Evolutionary conservation across 2,888 invertebrate genomes (phyloP).

Genomic region (Platypus cylindrus): DNA sequence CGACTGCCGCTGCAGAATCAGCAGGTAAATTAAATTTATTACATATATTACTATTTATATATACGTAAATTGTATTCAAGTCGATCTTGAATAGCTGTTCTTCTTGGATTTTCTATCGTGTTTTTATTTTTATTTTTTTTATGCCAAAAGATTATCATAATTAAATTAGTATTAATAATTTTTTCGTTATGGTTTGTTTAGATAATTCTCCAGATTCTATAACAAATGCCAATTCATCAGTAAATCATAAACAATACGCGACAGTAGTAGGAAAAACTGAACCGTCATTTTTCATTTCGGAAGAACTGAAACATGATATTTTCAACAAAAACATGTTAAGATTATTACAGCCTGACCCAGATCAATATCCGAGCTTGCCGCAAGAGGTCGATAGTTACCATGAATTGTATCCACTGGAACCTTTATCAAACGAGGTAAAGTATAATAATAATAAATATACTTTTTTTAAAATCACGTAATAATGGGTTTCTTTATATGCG

Average conservation of each 20-base stretch:
- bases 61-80: too few species aligned
- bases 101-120: too few species aligned
- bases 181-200: neutral
- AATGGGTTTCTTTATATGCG: too few species aligned
- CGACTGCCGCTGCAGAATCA: slow-evolving; percentile 9
- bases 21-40: neutral
- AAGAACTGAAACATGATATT: slow-evolving; percentile 69
- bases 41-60: neutral
- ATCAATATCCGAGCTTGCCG: slow-evolving; percentile 52
- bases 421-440: slow-evolving; percentile 35
- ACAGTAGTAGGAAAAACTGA: slow-evolving; percentile 38
- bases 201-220: slow-evolving; percentile 13
- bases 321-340: slow-evolving; percentile 59
- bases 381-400: slow-evolving; percentile 83
- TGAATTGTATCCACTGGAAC: slow-evolving; percentile 75
- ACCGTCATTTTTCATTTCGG: slow-evolving; percentile 66
- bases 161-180: neutral
- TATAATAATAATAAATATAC: slow-evolving; percentile 1
- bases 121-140: neutral
- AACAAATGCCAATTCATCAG: slow-evolving; percentile 18
- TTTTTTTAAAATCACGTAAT: too few species aligned
- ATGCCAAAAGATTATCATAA: neutral
- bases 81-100: too few species aligned
- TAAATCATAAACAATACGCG: slow-evolving; percentile 14
- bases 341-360: slow-evolving; percentile 61